A percentile compares a stretch with the other conserved stretches of the same genome.
These are phyloP conservation scores for Agriopis aurantiaria DNA, from an alignment of 2,888 invertebrate genomes.

Conservation along the genomic window DNA sequence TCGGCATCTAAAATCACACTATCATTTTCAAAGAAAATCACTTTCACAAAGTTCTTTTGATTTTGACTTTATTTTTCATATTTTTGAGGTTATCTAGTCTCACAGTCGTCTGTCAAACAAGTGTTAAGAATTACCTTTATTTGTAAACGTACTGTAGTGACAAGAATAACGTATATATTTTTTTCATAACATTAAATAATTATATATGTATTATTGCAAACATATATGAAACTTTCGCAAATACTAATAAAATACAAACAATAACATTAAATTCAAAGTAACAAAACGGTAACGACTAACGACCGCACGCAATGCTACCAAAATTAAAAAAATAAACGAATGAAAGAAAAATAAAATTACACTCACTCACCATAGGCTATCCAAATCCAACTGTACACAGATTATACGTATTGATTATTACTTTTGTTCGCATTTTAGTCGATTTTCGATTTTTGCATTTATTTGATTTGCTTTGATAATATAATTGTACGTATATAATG, in stretches of 20 bases:
- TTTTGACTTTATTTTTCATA: slow-evolving; percentile 40
- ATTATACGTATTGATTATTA: not conserved
- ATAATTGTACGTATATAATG: not conserved
- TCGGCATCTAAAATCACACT: slow-evolving; percentile 75
- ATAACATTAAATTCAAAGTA: slow-evolving; percentile 17
- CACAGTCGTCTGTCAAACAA: slow-evolving; percentile 27
- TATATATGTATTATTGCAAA: not conserved
- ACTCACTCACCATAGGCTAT: slow-evolving; percentile 3
- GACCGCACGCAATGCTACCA: slow-evolving; percentile 13
- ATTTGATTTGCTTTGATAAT: no score
- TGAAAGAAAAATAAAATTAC: not conserved
- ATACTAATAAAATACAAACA: slow-evolving; percentile 7
- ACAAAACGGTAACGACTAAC: slow-evolving; percentile 31
- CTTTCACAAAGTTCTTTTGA: slow-evolving; percentile 42
- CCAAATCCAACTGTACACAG: not conserved
- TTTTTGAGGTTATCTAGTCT: slow-evolving; percentile 55
- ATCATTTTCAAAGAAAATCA: slow-evolving; percentile 52
- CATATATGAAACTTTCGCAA: not conserved
- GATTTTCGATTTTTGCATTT: not conserved
- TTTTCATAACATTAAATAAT: not conserved
- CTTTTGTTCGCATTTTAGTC: not conserved
- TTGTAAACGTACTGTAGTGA: not conserved
- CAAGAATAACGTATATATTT: not conserved
- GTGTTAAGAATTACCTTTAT: slow-evolving; percentile 24
- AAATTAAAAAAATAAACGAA: slow-evolving; percentile 23